Conservation (phyloP, 2,113 vertebrate genomes). For the Eulemur rufifrons region DNA sequence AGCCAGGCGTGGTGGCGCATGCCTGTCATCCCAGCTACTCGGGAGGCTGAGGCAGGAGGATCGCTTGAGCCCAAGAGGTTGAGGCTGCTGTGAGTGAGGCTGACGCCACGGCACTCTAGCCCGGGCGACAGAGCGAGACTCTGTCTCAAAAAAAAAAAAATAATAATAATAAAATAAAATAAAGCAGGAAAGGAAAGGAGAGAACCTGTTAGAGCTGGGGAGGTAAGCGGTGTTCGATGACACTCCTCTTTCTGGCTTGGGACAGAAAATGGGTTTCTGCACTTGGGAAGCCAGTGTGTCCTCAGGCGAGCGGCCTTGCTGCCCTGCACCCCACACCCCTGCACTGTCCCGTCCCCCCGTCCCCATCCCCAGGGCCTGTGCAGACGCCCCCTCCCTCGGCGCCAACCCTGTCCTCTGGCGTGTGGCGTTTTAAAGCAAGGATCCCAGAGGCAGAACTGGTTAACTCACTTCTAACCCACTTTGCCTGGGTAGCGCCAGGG, state of each 20-base stretch:
- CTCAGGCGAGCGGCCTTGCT: neutral
- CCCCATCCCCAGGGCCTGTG: fast-evolving
- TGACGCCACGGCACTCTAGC: too few relatives aligned
- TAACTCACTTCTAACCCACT: neutral
- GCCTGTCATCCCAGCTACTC: too few relatives aligned
- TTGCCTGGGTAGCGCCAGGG: too few relatives aligned
- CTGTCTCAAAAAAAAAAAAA: too few relatives aligned
- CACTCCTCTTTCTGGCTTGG: neutral
- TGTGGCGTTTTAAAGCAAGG: too few relatives aligned
- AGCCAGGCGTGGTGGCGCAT: too few relatives aligned
- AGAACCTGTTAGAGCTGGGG: neutral
- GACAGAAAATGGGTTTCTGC: neutral
- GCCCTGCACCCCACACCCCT: neutral
- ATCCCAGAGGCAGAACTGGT: neutral
- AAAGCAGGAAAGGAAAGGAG: neutral
- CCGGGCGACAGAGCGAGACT: too few relatives aligned
- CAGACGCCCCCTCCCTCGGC: neutral
- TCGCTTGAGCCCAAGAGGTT: too few relatives aligned
- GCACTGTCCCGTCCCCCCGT: fast-evolving
- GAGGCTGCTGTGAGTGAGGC: too few relatives aligned
- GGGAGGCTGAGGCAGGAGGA: too few relatives aligned
- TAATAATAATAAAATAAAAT: too few relatives aligned
- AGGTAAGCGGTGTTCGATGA: neutral
- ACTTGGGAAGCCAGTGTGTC: neutral
- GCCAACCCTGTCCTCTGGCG: neutral